A percentile compares a stretch with the other conserved stretches of the same genome.
These are phyloP conservation scores for Parnassius orleans DNA, from an alignment of 2,888 invertebrate genomes.

Conservation along the genomic window DNA sequence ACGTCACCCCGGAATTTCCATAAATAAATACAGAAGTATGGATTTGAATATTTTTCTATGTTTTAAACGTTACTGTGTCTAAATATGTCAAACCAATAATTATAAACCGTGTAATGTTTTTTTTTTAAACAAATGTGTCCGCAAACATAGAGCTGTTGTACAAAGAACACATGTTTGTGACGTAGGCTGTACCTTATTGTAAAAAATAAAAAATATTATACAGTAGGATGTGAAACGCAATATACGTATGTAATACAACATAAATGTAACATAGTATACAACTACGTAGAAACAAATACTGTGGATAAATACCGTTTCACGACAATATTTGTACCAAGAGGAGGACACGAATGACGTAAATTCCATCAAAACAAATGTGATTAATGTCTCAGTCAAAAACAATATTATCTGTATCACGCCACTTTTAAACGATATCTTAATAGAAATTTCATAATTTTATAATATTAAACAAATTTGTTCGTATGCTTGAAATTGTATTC, in stretches of 20 bases:
- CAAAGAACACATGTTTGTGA: not conserved
- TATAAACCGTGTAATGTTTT: not conserved
- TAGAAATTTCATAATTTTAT: no score
- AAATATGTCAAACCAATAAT: no score
- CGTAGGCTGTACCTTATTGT: conserved; percentile 1
- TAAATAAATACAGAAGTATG: no score
- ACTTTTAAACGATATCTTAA: conserved; percentile 5
- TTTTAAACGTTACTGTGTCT: no score
- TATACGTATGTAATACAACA: conserved; percentile 1
- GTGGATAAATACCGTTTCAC: conserved; percentile 18
- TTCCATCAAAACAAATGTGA: conserved; percentile 23
- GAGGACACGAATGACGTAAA: conserved; percentile 26
- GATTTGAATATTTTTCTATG: no score
- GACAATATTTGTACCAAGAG: not conserved
- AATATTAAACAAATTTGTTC: no score
- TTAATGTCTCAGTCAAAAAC: conserved; percentile 16
- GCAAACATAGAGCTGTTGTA: not conserved
- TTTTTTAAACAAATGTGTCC: not conserved
- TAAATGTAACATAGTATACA: conserved; percentile 8
- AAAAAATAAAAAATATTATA: conserved; percentile 11
- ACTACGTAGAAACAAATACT: conserved; percentile 11
- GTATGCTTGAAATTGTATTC: no score
- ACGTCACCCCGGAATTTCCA: no score
- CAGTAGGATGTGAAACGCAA: not conserved
- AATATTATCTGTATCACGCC: conserved; percentile 23